These are phyloP conservation scores for Gobius niger DNA, from an alignment of 2,113 vertebrate species.

Conservation along the genomic window DNA sequence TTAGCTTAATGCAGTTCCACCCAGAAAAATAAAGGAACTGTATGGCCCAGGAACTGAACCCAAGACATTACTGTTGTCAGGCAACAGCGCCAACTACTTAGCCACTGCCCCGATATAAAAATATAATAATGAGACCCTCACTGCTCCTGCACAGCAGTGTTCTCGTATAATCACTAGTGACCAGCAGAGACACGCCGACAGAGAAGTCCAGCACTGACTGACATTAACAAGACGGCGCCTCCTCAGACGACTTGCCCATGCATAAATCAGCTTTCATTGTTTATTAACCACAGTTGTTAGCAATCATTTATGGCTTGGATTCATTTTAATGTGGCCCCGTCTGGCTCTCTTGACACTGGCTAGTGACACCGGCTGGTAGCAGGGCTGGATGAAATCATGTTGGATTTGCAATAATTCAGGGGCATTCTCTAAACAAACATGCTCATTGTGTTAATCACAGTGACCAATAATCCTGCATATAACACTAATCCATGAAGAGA, in stretches of 20 bases:
- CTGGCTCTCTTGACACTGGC: slow-evolving; percentile 6
- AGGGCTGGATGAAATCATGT: background rate
- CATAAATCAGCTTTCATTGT: slow-evolving; percentile 22
- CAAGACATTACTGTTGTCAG: too few relatives aligned
- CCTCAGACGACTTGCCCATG: slow-evolving; percentile 1
- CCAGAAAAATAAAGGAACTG: too few relatives aligned
- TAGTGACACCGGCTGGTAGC: background rate
- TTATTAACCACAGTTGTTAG: slow-evolving; percentile 13
- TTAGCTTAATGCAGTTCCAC: too few relatives aligned
- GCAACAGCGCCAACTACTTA: too few relatives aligned
- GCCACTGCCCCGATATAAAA: too few relatives aligned
- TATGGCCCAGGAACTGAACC: too few relatives aligned
- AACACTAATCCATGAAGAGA: slow-evolving; percentile 5
- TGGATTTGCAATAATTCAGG: background rate
- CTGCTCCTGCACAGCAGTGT: background rate
- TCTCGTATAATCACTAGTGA: background rate
- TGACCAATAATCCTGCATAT: background rate
- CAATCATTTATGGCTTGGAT: slow-evolving; percentile 15
- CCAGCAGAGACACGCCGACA: background rate
- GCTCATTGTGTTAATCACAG: slow-evolving; percentile 2
- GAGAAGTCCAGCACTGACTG: background rate
- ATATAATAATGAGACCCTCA: background rate
- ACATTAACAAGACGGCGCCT: slow-evolving; percentile 2
- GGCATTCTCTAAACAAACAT: background rate
- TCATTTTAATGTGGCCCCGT: slow-evolving; percentile 17